Evolutionary conservation across 2,888 invertebrate species (phyloP).

Genomic region (Microctonus aethiopoides): DNA sequence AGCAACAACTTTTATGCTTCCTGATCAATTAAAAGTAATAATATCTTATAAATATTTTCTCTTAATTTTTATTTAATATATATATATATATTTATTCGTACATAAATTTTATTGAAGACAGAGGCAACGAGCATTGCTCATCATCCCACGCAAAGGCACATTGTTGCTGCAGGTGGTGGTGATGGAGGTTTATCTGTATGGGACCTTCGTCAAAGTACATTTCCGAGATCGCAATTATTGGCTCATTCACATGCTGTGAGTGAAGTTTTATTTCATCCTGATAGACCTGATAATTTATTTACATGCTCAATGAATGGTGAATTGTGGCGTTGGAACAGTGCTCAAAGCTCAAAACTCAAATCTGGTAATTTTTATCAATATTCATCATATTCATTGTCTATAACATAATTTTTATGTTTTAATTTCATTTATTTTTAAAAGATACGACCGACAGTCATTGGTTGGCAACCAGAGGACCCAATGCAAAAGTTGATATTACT

Average conservation of each 20-base stretch:
- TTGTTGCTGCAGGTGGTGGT: constrained; percentile 86
- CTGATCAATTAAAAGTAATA: constrained; percentile 71
- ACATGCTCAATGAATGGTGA: constrained; percentile 86
- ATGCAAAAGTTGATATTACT: constrained; percentile 74
- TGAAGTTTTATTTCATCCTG: constrained; percentile 90
- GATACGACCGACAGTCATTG: constrained; percentile 67
- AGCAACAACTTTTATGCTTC: constrained; percentile 77
- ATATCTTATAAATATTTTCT: constrained; percentile 9
- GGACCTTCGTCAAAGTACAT: constrained; percentile 87
- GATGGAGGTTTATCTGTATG: constrained; percentile 89
- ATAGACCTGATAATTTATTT: constrained; percentile 85
- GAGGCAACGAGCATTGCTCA: constrained; percentile 81
- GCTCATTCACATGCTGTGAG: constrained; percentile 82
- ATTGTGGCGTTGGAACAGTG: constrained; percentile 87
- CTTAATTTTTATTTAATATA: constrained; percentile 3
- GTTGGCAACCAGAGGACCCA: constrained; percentile 69
- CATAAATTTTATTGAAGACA: constrained; percentile 65
- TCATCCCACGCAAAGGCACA: constrained; percentile 90
- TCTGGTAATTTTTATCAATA: constrained; percentile 49
- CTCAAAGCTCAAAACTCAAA: constrained; percentile 59
- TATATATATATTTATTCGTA: neutral
- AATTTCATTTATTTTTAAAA: constrained; percentile 27
- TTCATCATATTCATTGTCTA: constrained; percentile 69
- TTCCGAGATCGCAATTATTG: constrained; percentile 83
- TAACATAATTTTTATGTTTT: constrained; percentile 10